Percentiles rank a stretch among this genome's conserved stretches.
phyloP scores from a whole-genome alignment of 2,797 vertebrate species.

The Hozukius guyotensis region DNA sequence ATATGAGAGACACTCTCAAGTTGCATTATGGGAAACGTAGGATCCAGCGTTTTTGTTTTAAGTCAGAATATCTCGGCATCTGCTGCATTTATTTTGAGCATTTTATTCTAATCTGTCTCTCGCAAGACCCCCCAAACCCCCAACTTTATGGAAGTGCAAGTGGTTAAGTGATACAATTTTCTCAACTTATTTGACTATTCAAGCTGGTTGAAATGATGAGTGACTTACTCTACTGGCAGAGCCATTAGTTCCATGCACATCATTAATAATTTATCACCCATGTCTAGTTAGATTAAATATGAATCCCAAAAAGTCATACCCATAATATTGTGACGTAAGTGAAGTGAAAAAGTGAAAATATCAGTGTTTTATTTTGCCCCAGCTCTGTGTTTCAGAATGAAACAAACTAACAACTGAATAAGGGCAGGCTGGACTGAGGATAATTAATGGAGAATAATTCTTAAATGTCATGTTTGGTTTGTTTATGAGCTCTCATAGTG shows the following conservation, averaged over 20 bases:
- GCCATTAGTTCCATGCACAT: conserved; percentile 14
- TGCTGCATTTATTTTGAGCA: not conserved
- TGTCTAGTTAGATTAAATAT: conserved; percentile 30
- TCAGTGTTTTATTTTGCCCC: not conserved
- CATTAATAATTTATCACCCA: conserved; percentile 45
- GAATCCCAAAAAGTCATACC: conserved; percentile 1
- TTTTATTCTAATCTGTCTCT: not conserved
- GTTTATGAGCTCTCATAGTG: not conserved
- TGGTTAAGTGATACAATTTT: not conserved
- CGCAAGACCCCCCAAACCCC: not conserved
- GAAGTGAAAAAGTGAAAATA: not conserved
- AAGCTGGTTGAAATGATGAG: conserved; percentile 10
- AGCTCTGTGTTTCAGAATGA: not conserved
- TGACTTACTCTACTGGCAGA: conserved; percentile 4
- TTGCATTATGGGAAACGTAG: not conserved
- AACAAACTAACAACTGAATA: not conserved
- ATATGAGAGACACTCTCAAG: not conserved
- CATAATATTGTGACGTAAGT: conserved; percentile 33
- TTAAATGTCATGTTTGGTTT: not conserved
- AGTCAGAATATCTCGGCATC: not conserved
- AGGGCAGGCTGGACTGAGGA: not conserved
- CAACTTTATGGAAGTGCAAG: not conserved
- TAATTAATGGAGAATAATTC: not conserved
- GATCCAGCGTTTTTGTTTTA: not conserved
- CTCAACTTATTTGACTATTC: not conserved